Percentiles rank a stretch among this genome's conserved stretches.
Conservation (phyloP, 2,888 invertebrate species). For the Amblyjoppa fuscipennis region DNA sequence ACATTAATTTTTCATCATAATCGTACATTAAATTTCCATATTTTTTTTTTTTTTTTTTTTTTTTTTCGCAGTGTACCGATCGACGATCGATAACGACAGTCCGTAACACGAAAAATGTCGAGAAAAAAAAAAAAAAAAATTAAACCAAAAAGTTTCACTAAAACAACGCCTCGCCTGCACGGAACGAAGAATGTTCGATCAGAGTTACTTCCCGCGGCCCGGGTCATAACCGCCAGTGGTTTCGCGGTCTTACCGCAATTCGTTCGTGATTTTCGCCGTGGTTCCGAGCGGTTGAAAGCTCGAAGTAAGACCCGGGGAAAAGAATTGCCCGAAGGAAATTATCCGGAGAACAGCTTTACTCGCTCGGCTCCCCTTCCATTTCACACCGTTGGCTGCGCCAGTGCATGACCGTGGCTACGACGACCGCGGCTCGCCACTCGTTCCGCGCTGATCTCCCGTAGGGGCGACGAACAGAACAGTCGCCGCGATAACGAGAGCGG, state of each 20-base stretch:
- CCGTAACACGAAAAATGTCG: background rate
- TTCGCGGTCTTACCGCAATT: background rate
- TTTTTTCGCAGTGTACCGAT: too few relatives aligned
- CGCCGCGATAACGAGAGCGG: slow-evolving; percentile 22
- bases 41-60: too few relatives aligned
- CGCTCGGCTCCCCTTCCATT: background rate
- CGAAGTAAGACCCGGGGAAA: background rate
- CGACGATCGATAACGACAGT: too few relatives aligned
- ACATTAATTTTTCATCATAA: too few relatives aligned
- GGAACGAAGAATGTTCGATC: background rate
- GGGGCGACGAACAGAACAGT: slow-evolving; percentile 12
- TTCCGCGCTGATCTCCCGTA: slow-evolving; percentile 11
- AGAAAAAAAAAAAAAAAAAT: background rate
- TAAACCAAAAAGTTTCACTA: background rate
- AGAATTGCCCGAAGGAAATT: slow-evolving; percentile 9
- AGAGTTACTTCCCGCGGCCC: background rate
- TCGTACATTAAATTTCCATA: too few relatives aligned
- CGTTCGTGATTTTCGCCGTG: background rate
- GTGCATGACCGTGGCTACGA: background rate
- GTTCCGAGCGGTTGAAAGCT: background rate
- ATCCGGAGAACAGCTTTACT: background rate
- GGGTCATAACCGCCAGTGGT: background rate
- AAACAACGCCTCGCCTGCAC: background rate
- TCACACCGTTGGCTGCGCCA: background rate
- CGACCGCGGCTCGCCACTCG: background rate